These are phyloP conservation scores for Nothocercus julius DNA, from an alignment of 2,113 vertebrate genomes.

Conservation along the genomic window DNA sequence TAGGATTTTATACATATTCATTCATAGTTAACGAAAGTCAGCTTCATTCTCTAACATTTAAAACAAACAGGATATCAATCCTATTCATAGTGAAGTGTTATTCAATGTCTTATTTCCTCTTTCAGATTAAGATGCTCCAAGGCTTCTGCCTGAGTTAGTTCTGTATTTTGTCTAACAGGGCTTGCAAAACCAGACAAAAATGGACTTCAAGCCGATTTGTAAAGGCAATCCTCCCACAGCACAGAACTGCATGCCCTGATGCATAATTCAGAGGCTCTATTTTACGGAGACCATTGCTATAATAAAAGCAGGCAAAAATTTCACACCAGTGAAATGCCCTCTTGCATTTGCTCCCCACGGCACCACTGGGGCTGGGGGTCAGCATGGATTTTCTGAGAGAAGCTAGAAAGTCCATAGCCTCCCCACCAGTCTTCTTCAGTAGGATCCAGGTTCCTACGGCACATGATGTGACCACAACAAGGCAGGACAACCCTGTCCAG, in stretches of 20 bases:
- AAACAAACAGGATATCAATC: not conserved
- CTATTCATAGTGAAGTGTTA: not conserved
- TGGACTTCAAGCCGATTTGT: not conserved
- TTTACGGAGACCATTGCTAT: not conserved
- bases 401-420: not conserved
- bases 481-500: not conserved
- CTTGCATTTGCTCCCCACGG: not conserved
- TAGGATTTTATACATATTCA: rapidly evolving
- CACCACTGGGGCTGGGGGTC: not conserved
- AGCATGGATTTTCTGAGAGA: not conserved
- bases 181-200: not conserved
- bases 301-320: not conserved
- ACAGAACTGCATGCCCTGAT: not conserved
- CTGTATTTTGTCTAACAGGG: not conserved
- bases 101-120: not conserved
- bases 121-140: not conserved
- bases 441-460: not conserved
- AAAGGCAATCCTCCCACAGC: rapidly evolving
- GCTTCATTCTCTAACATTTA: not conserved
- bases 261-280: rapidly evolving
- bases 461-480: rapidly evolving
- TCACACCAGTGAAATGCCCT: not conserved
- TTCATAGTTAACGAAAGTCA: not conserved
- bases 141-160: not conserved
- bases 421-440: too few species aligned